Conservation (phyloP, 2,888 invertebrate genomes). For the Nipponacmea schrenckii region DNA sequence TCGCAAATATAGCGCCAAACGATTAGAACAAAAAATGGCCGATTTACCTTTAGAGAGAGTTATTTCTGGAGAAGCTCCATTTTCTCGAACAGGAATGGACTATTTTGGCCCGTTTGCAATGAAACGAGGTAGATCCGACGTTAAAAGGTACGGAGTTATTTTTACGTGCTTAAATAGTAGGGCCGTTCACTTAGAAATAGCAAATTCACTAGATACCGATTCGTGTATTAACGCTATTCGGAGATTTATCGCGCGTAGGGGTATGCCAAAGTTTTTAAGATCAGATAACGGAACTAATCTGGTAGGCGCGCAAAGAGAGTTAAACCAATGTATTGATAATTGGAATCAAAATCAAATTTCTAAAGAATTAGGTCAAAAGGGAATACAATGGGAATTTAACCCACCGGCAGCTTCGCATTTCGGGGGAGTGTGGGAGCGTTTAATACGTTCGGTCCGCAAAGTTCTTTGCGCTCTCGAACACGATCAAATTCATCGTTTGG, state of each 20-base stretch:
- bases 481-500: constrained; percentile 20
- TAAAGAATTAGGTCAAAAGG: constrained; percentile 19
- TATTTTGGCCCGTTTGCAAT: constrained; percentile 38
- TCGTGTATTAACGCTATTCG: constrained; percentile 33
- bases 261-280: constrained; percentile 7
- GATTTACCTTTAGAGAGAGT: constrained; percentile 25
- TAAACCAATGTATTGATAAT: constrained; percentile 21
- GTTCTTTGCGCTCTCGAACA: constrained; percentile 22
- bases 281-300: constrained; percentile 32
- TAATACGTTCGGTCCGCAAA: constrained; percentile 29
- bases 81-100: constrained; percentile 32
- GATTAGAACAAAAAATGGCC: constrained; percentile 29
- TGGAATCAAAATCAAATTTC: constrained; percentile 26
- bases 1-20: constrained; percentile 12
- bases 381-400: constrained; percentile 32
- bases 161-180: constrained; percentile 32
- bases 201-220: constrained; percentile 25
- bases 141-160: constrained; percentile 35
- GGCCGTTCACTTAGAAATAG: constrained; percentile 31
- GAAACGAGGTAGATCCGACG: constrained; percentile 24
- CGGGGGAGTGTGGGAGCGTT: constrained; percentile 35
- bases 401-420: constrained; percentile 32
- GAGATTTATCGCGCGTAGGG: constrained; percentile 26
- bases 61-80: constrained; percentile 26
- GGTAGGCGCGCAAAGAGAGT: constrained; percentile 30